Base-by-base conservation (phyloP, 2,113 vertebrate genomes). In the Fregetta grallaria region DNA sequence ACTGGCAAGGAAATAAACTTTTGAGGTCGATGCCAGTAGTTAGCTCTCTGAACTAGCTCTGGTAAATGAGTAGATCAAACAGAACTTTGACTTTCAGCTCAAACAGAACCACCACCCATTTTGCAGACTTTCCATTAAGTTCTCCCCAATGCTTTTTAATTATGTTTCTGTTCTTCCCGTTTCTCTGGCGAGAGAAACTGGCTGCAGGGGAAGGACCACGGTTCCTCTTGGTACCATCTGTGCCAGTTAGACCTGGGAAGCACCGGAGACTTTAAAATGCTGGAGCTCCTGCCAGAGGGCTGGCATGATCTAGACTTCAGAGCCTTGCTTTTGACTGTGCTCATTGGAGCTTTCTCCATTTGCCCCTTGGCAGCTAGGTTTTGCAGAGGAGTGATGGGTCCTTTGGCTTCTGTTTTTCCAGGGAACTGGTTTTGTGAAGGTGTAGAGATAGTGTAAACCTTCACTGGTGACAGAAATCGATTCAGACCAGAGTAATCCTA, bases 1-100 rank as follows among this genome's bases (percentile, higher is more conserved):
- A 86, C 58, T 73, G 90, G 50, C 75, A 78, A 73, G 53, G 80
- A 78, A 86, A 86, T 61, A 62, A 90, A 92, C 73, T 91, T 91
- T 82, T 89, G 91, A 95, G 91, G 91, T 91, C 50, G 62, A 45
- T 76, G 74, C 78, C 75, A 94, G 88, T 80, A 88, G 76, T 45
- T 32, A 47, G 21, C 15, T 91, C 89, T 92, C 73, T 94, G 85
- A 96, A 84, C 44, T 42, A n/a, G 42, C 52, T 79, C 52, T 90
- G 70, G 76, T 75, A 74, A 96, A 95, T 23, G 72, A 88, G 53
- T 20, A 89, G 65, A 93, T 96, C 88, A 95, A 97, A 81, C 84
- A 75, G 50, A 78, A 66, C 66, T 95, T 86, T 58, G 80, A 78
- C 76, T 63, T 87, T 29, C 70, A 76, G 86, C 77, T 95, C 73